Conservation (phyloP, 1,140 invertebrate species). For the Dryas iulia region DNA sequence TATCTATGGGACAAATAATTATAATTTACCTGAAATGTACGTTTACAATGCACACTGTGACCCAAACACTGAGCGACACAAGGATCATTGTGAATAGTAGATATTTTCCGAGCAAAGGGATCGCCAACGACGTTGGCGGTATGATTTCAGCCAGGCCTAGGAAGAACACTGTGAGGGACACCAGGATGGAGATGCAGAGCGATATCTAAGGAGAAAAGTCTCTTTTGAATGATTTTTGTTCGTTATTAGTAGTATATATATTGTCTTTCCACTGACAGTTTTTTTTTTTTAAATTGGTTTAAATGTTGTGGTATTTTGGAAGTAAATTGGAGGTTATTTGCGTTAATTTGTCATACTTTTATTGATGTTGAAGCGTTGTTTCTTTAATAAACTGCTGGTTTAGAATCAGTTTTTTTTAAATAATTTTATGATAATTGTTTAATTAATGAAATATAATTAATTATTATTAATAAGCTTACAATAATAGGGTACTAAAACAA, state of each 20-base stretch:
- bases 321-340: too few species aligned
- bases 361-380: slow-evolving; percentile 1
- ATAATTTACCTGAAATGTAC: slow-evolving; percentile 96
- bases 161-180: slow-evolving; percentile 99
- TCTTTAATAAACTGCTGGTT: background rate
- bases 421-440: background rate
- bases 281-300: too few species aligned
- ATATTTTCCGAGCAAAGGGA: slow-evolving; percentile 97
- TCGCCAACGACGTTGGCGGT: slow-evolving; percentile 97
- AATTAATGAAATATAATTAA: background rate
- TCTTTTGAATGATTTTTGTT: slow-evolving; percentile 59
- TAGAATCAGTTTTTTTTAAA: background rate
- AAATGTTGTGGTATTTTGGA: too few species aligned
- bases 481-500: background rate
- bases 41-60: slow-evolving; percentile 97
- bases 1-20: slow-evolving; percentile 81
- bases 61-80: slow-evolving; percentile 96
- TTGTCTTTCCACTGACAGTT: slow-evolving; percentile 47
- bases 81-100: slow-evolving; percentile 98
- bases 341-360: background rate
- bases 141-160: slow-evolving; percentile 97
- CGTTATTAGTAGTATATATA: slow-evolving; percentile 22
- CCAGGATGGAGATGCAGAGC: slow-evolving; percentile 97
- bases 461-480: background rate
- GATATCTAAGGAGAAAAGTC: slow-evolving; percentile 84